A percentile compares a stretch with the other conserved stretches of the same genome.
Evolutionary conservation across 30 jellyfish, hydroid and myxozoan genomes (phyloP).

Genomic region (Chironex yamaguchii): DNA sequence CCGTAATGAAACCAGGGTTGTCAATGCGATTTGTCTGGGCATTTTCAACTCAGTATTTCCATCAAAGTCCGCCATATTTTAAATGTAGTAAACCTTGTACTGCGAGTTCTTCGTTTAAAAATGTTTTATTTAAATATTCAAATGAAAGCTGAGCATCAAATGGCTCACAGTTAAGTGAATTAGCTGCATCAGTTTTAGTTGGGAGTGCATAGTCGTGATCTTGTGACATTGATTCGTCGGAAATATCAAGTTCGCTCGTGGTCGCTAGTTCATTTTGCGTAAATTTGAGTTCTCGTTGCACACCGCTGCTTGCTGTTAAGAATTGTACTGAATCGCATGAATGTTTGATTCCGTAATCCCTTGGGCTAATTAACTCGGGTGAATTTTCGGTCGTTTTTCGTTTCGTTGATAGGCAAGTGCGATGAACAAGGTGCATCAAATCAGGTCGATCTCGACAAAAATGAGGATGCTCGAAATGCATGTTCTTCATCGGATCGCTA

Average conservation of each 20-base stretch:
- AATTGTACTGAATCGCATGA: conserved; percentile 15
- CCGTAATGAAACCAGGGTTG: no score
- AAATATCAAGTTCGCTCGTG: neutral
- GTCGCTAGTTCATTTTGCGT: neutral
- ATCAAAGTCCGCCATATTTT: neutral
- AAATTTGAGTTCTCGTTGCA: conserved; percentile 43
- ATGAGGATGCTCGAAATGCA: conserved; percentile 97
- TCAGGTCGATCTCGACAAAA: conserved; percentile 98
- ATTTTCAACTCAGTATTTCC: no score
- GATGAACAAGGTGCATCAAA: conserved; percentile 88
- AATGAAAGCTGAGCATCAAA: conserved; percentile 67
- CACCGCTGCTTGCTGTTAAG: conserved; percentile 50
- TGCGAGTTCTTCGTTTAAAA: conserved; percentile 76
- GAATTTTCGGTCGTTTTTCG: conserved; percentile 39
- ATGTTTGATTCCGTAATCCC: conserved; percentile 31
- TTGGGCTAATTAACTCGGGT: conserved; percentile 59
- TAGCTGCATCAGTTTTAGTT: neutral
- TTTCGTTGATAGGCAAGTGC: conserved; percentile 86
- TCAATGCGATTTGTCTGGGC: no score
- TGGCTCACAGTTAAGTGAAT: conserved; percentile 13
- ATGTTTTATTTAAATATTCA: conserved; percentile 73
- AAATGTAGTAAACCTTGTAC: conserved; percentile 83
- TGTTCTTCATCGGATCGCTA: conserved; percentile 91
- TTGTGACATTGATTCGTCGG: conserved; percentile 27
- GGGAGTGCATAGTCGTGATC: conserved; percentile 97